Evolutionary conservation across 2,797 vertebrate species (phyloP), one percentile per base, ranked within the genome.

Genomic region (Argyrosomus regius): DNA sequence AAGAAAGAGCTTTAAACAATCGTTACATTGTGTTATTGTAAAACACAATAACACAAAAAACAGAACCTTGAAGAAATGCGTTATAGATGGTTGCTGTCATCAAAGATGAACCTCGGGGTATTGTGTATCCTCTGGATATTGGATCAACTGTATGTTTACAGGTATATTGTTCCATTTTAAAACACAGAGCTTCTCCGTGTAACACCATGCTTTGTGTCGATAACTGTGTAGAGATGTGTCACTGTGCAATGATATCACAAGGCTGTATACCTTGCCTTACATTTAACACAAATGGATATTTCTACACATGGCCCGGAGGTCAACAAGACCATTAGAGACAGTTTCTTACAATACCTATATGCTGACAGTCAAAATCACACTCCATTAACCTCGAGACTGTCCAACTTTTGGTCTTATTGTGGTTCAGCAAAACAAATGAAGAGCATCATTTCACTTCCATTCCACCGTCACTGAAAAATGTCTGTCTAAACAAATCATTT

Each of bases 321-420:
- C 86, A 88, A 78, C 60, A 50, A 78, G 68, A 83, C 76, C 68
- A 78, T 86, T 87, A 78, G 72, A 87, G 71, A 79, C 13, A 4
- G 75, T 72, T 87, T 88, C 81, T 64, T 70, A 62, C 75, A 83
- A 65, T 7, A 61, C 72, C 69, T 60, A 75, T 24, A 75, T 77
- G 86, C 87, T 90, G 85, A 90, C 87, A 85, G 71, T 78, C 63
- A 73, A 79, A 85, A 79, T 77, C 83, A 72, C 80, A 86, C 71
- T 66, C 68, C 88, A 89, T 89, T 89, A 86, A 80, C 68, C 68
- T 75, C 22, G 17, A 63, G 5, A 72, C 56, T 49, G 54, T 74
- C 61, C 56, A 74, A 59, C 68, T 39, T 65, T 57, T 70, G 58
- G 54, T 70, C 26, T 77, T 56, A 6, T 18, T 57, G 39, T 45